Base-by-base conservation (phyloP, 1,140 invertebrate species). In the Drosophila arawakana region DNA sequence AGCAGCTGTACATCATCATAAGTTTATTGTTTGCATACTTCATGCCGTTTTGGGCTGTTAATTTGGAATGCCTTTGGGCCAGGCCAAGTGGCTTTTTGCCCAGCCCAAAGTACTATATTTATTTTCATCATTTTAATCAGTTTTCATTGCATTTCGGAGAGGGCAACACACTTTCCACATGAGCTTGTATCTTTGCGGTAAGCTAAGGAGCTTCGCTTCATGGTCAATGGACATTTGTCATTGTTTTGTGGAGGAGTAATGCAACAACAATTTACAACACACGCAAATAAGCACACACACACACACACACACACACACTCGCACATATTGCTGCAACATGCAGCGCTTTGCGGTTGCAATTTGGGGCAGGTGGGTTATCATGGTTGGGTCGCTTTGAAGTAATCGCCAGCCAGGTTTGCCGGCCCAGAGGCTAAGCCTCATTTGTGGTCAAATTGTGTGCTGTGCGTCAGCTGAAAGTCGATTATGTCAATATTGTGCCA, bases 361-460 rank as follows among this genome's bases (percentile, higher is more conserved):
- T 60, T 41, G 39, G 6, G 65, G 41, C 37, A 52, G 65, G 39
- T 57, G 55, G 63, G 70, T 46, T 76, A 52, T 72, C 35, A 44
- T 9, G 41, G 13, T 30, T 57, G 59, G 61, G 62, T 70, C 60
- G 57, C 83, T 88, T 86, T 88, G 83, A 88, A 88, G 83, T 88
- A 83, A 88, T 60, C 78, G 13, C 44, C 60, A 50, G 55, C 61
- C 71, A 86, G 55, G 57, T 71, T 71, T 18, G 9, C 54, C 21
- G 37, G 83, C 84, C 84, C 69, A 71, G 58, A 71, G 84, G 80
- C 84, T 78, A 88, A 81, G 84, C 84, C 84, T 88, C 84, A 88
- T 88, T 88, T 88, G 84, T 80, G 84, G 84, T 88, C 82, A 76
- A 80, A 88, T 80, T 84, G 84, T 89, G 80, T 89, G 83, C 75